These are phyloP conservation scores for Tachycineta bicolor DNA, from an alignment of 2,113 vertebrate genomes.

Conservation along the genomic window DNA sequence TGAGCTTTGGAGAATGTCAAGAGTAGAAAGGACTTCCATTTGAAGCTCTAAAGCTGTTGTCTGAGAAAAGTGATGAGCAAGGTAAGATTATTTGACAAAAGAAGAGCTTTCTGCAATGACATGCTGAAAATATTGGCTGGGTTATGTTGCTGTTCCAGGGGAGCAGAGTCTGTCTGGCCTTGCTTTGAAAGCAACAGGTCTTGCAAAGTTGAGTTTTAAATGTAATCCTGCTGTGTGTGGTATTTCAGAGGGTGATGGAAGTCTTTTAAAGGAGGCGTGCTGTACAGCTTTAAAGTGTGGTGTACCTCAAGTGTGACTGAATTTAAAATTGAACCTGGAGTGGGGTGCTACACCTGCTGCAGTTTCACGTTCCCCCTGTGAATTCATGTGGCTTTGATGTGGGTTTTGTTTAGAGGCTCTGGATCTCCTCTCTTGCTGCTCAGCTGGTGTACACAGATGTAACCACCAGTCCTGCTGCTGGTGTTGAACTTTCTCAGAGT, in stretches of 20 bases:
- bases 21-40: neutral
- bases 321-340: neutral
- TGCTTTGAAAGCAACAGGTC: neutral
- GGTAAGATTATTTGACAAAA: conserved; percentile 22
- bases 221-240: neutral
- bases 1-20: neutral
- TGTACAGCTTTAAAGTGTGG: neutral
- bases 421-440: accelerated
- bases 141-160: neutral
- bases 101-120: neutral
- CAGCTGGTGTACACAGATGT: accelerated
- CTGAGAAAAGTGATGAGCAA: neutral
- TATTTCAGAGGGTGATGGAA: neutral
- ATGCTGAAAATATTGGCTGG: accelerated
- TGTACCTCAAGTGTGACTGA: neutral
- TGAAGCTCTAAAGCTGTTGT: neutral
- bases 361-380: neutral
- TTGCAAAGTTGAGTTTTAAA: neutral
- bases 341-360: neutral
- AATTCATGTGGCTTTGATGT: neutral
- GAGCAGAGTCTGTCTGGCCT: accelerated
- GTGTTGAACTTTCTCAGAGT: neutral
- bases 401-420: neutral
- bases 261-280: no score
- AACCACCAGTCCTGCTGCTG: neutral